Base-by-base conservation (phyloP, 2,113 vertebrate genomes). In the Heliornis fulica region DNA sequence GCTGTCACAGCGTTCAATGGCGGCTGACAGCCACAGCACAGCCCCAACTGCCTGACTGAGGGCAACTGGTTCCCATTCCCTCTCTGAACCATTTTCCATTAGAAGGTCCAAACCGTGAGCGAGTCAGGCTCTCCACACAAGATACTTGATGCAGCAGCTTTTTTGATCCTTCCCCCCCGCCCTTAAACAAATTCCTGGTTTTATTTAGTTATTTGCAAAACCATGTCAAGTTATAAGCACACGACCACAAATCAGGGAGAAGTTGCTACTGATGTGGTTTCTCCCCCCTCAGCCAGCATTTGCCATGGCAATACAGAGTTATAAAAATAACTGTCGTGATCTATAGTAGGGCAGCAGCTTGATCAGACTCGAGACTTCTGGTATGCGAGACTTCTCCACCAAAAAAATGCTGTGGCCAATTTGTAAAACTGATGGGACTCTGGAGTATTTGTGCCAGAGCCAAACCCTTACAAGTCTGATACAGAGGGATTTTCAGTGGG, bases 261-360 rank as follows among this genome's bases (percentile, higher is more conserved):
- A 95, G 83, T 90, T 75, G 95, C 93, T 90, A 94, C 96, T 96
- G 96, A 96, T 95, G 94, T 97, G 95, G 95, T 95, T 95, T 95
- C 41, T 34, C 71, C 82, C 78, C 22, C 4, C 20, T 3, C 34
- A 5, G 1, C 40, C 77, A 79, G 56, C 53, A 79, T 88, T 93
- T 89, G 81, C 83, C 83, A 90, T 16, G 64, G 87, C 71, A 94
- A 95, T 80, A 51, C 3, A 60, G 89, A 76, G 87, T 83, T 93
- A 89, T 87, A 91, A 91, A 95, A 95, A 87, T 71, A 89, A 79
- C 63, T 66, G 76, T 29, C 16, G 23, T 80, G 85, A 92, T 89
- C 90, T 90, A 83, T 31, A 56, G 71, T 13, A 83, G 83, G 89
- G 90, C 83, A 93, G 80, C 72, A 94, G 90, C 87, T 90, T 89